Conservation (phyloP, 2,113 vertebrate species). For the Brachyhypopomus gauderio region DNA sequence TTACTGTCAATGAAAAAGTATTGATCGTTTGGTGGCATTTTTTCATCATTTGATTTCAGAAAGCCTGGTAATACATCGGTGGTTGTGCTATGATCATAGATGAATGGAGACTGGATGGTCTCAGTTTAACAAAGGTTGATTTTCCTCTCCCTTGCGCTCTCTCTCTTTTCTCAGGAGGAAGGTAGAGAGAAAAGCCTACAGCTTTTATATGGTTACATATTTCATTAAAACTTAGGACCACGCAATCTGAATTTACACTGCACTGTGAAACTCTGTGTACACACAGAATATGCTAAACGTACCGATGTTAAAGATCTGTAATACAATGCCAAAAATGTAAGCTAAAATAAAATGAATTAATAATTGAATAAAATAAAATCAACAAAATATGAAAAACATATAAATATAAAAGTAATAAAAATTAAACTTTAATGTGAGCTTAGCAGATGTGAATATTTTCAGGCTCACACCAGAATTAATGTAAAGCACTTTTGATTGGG, state of each 20-base stretch:
- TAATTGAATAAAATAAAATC: too few species aligned
- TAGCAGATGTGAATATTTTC: too few species aligned
- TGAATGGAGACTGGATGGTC: conserved; percentile 70
- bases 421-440: too few species aligned
- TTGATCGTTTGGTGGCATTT: conserved; percentile 79
- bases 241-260: not conserved
- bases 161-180: conserved; percentile 40
- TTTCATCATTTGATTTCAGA: conserved; percentile 84
- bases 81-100: conserved; percentile 73
- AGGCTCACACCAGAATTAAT: too few species aligned
- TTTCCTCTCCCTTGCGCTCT: conserved; percentile 54
- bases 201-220: conserved; percentile 4
- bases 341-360: too few species aligned
- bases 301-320: too few species aligned
- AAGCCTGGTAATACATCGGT: conserved; percentile 81
- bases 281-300: conserved; percentile 1
- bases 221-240: not conserved
- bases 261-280: not conserved
- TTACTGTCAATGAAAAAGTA: conserved; percentile 88
- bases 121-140: conserved; percentile 67
- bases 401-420: too few species aligned
- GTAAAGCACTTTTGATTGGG: too few species aligned
- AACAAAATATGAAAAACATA: too few species aligned
- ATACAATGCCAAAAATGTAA: too few species aligned
- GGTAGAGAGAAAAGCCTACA: conserved; percentile 20